Percentiles rank a stretch among this genome's conserved stretches.
Evolutionary conservation across 2,888 invertebrate species (phyloP).

Genomic region (Galeopsomyia nigrocyanea): DNA sequence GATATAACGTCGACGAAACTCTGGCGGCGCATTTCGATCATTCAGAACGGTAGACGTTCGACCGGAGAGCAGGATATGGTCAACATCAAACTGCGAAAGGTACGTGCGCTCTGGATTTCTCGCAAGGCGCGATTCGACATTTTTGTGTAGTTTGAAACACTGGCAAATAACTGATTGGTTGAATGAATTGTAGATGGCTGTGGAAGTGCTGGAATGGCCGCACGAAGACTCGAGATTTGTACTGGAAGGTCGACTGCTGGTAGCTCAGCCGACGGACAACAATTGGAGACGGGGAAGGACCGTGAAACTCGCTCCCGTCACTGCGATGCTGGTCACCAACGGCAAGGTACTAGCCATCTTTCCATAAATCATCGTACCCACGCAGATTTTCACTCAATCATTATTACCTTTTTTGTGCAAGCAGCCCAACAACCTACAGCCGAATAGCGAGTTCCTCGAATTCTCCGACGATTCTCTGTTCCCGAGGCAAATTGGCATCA

Average conservation of each 20-base stretch:
- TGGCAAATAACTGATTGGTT: slow-evolving; percentile 20
- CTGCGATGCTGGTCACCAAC: slow-evolving; percentile 91
- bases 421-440: slow-evolving; percentile 64
- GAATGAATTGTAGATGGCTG: slow-evolving; percentile 77
- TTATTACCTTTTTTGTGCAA: too few relatives aligned
- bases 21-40: slow-evolving; percentile 89
- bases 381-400: too few relatives aligned
- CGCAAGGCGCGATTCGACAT: not conserved
- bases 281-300: slow-evolving; percentile 92
- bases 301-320: slow-evolving; percentile 88
- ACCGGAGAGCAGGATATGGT: slow-evolving; percentile 90
- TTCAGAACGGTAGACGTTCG: slow-evolving; percentile 78
- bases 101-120: slow-evolving; percentile 49
- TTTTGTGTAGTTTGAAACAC: slow-evolving; percentile 1
- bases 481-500: slow-evolving; percentile 81
- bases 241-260: slow-evolving; percentile 89
- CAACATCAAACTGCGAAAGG: slow-evolving; percentile 89
- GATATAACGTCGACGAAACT: slow-evolving; percentile 89
- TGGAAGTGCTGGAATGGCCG: slow-evolving; percentile 94
- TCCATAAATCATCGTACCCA: too few relatives aligned
- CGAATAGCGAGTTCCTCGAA: slow-evolving; percentile 79
- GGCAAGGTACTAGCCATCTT: slow-evolving; percentile 78
- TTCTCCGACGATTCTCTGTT: slow-evolving; percentile 77
- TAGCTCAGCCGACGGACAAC: slow-evolving; percentile 91
- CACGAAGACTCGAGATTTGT: slow-evolving; percentile 93